Evolutionary conservation across 2,888 invertebrate genomes (phyloP), one percentile per base, ranked within the genome.

Genomic region (Drosophila testacea): DNA sequence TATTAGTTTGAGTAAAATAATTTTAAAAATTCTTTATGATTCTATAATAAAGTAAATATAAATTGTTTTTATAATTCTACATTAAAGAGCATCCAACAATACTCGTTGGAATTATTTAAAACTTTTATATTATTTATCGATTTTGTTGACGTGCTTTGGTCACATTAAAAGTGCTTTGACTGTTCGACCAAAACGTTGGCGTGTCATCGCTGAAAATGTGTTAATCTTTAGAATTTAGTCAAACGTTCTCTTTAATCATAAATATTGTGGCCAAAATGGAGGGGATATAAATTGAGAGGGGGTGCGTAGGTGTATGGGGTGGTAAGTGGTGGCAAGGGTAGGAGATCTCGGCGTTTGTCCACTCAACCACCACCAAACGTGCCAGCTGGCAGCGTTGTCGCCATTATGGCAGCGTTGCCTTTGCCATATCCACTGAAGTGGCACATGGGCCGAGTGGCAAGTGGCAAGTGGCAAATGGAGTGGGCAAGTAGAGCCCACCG

Each of bases 291-390:
- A 6, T 7, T 10, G 61, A 30, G 22, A n/a, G 27, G 36, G 32
- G n/a, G 13, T n/a, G 32, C n/a, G 11, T 22, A 16, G 30, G 36
- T 10, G 27, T 32, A 28, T 41, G 59, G 34, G 51, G 39, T 34
- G 46, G 39, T 34, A 42, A n/a, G 27, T 16, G 27, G 34, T 27
- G 27, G 22, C 27, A 34, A 55, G 55, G 30, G 48, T 6, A 10
- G 34, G 4, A 27, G 42, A 34, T 28, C 32, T 55, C 55, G 41
- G 60, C n/a, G 41, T 16, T 59, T 56, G 81, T 66, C 76, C 82
- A 75, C 70, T 87, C 77, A 86, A 83, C 78, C 84, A 88, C 84
- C 81, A 69, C 62, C 84, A 89, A 89, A 83, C 83, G 83, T 83
- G 83, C 76, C 89, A 81, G 84, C 89, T 88, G 89, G 72, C 86